Evolutionary conservation across 2,888 invertebrate species (phyloP).

Genomic region (Ornithoptera priamus): DNA sequence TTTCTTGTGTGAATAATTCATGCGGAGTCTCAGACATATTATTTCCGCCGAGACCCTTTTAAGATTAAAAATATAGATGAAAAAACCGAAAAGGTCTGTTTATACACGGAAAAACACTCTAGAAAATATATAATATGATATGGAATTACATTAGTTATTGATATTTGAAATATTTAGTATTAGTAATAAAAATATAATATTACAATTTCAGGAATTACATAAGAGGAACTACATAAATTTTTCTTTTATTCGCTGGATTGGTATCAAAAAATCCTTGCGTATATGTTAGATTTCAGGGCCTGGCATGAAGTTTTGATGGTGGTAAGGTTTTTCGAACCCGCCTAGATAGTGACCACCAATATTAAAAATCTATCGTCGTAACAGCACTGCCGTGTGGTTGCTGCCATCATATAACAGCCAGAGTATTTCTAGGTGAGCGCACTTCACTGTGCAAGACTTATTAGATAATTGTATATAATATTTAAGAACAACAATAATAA

Average conservation of each 20-base stretch:
- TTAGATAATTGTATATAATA: constrained; percentile 19
- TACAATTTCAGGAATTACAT: too few relatives aligned
- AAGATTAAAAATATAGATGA: constrained; percentile 54
- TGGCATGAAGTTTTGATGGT: too few relatives aligned
- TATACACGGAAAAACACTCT: constrained; percentile 13
- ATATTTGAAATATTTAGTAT: neutral
- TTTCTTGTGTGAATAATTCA: constrained; percentile 59
- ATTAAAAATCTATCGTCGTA: too few relatives aligned
- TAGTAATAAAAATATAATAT: neutral
- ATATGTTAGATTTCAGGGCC: too few relatives aligned
- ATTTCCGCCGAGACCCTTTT: constrained; percentile 51
- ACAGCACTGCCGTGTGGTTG: too few relatives aligned
- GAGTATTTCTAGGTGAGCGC: neutral
- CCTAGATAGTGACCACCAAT: too few relatives aligned
- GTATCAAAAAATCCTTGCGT: too few relatives aligned
- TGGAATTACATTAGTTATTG: neutral
- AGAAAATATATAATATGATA: neutral
- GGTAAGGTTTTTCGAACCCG: too few relatives aligned
- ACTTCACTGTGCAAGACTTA: neutral
- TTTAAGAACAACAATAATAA: constrained; percentile 20
- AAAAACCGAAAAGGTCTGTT: constrained; percentile 8
- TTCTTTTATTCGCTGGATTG: too few relatives aligned
- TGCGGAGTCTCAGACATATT: constrained; percentile 56
- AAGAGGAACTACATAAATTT: too few relatives aligned
- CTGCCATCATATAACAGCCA: too few relatives aligned